A percentile compares a stretch with the other conserved stretches of the same genome.
These are phyloP conservation scores for Hippoglossus stenolepis DNA, from an alignment of 2,113 vertebrate genomes.

Conservation along the genomic window DNA sequence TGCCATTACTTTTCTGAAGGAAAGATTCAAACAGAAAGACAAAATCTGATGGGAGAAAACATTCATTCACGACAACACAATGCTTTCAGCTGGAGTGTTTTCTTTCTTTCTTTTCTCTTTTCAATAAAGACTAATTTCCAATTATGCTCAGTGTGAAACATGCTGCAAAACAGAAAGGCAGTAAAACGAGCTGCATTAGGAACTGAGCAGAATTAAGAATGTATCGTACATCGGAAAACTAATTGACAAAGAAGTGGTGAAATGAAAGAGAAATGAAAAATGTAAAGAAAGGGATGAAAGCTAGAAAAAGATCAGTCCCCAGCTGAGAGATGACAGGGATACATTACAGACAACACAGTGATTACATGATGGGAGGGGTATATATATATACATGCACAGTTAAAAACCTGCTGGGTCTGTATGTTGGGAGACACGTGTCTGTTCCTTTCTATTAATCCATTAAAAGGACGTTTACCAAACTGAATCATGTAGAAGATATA, in stretches of 20 bases:
- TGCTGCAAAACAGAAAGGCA: background rate
- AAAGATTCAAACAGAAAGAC: background rate
- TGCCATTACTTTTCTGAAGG: background rate
- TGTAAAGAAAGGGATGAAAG: no score
- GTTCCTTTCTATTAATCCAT: no score
- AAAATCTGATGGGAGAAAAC: background rate
- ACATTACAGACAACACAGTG: no score
- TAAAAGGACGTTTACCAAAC: no score
- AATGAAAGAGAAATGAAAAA: background rate
- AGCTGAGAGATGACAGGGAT: background rate
- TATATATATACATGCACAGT: no score
- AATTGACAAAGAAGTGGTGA: background rate
- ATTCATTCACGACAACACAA: background rate
- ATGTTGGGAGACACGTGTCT: no score
- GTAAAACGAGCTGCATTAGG: background rate
- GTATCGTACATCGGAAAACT: background rate
- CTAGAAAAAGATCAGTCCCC: no score
- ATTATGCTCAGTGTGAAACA: background rate
- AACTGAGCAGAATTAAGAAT: background rate
- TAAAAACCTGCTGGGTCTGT: no score
- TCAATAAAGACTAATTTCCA: conserved; percentile 6
- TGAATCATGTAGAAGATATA: no score
- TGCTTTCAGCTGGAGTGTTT: background rate
- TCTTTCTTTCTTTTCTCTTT: background rate
- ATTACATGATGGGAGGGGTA: no score